phyloP scores from a whole-genome alignment of 2,113 vertebrate species.

The Phaethornis superciliosus region DNA sequence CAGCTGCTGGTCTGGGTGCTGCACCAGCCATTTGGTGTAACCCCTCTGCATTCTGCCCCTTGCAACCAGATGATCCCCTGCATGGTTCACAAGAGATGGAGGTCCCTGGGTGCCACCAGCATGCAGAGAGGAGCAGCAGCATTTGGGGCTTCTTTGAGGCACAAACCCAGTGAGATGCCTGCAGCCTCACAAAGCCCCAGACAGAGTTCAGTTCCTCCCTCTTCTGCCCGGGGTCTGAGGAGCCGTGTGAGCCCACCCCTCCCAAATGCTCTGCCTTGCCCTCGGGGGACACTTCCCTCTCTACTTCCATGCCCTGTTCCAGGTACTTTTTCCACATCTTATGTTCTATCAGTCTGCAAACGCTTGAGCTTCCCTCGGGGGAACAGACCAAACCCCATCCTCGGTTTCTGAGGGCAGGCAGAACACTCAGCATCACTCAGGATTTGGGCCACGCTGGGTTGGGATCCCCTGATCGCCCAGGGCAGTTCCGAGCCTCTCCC shows the following conservation, averaged over 20 bases:
- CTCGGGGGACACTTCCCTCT: too few species aligned
- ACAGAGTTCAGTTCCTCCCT: not conserved
- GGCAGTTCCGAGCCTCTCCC: not conserved
- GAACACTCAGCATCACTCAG: not conserved
- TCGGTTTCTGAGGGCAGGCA: not conserved
- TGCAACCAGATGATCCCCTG: not conserved
- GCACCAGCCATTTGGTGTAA: not conserved
- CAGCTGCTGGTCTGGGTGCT: not conserved
- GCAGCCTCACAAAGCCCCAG: not conserved
- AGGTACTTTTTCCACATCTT: too few species aligned
- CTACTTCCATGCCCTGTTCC: too few species aligned
- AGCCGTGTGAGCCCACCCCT: not conserved
- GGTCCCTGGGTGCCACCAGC: too few species aligned
- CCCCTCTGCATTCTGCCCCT: not conserved
- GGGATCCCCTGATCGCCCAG: not conserved
- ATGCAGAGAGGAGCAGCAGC: not conserved
- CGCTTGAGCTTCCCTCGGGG: not conserved
- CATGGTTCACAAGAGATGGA: not conserved
- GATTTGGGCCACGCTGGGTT: not conserved
- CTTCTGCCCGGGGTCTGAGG: not conserved
- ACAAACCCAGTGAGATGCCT: not conserved
- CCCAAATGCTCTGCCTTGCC: not conserved
- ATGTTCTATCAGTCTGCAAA: too few species aligned
- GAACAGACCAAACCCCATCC: not conserved
- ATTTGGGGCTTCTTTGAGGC: not conserved